Evolutionary conservation across 2,113 vertebrate species (phyloP), one percentile per base, ranked within the genome.

Genomic region (Danio rerio): DNA sequence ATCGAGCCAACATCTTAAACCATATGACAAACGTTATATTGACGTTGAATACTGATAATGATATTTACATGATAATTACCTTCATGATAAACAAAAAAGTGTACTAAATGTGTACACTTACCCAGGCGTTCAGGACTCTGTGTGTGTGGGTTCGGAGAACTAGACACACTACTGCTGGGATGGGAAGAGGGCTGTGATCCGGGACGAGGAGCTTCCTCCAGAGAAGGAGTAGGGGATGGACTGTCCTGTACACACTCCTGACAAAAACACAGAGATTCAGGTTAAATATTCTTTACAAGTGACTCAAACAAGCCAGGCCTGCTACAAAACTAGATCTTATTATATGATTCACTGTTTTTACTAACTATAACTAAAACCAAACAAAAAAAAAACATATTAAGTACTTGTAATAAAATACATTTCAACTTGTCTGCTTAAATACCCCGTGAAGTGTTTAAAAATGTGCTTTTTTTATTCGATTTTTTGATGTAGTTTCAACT

Each of bases 191-290:
- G 81, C 59, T 87, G 86, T 83, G 86, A 87, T 74, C 81, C 81
- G 43, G 86, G 86, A 40, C 73, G 83, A 74, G 83, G 86, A 13
- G 53, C 55, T 58, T 87, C 86, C 62, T 87, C 86, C 58, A 87
- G 72, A 78, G 86, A 87, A 6, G 83, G 86, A 73, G 78, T 40
- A 63, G 86, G 86, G 83, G 83, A 85, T 21, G 78, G 86, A 81
- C 86, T 85, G 68, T 85, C 86, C 81, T 87, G 83, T 53, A 85
- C 81, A 75, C 81, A 83, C 42, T 87, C 86, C 86, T 83, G 56
- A 43, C 6, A 78, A 40, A 83, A n/a, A 85, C 49, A 83, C 42
- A 69, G 3, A 52, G 8, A 63, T 21, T 59, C 16, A 52, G 49
- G 20, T 71, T 3, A 68, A 40, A 76, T 20, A 21, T 42, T 40